phyloP scores from a whole-genome alignment of 2,888 invertebrate species.

The Drosophila nr. perissopoda region DNA sequence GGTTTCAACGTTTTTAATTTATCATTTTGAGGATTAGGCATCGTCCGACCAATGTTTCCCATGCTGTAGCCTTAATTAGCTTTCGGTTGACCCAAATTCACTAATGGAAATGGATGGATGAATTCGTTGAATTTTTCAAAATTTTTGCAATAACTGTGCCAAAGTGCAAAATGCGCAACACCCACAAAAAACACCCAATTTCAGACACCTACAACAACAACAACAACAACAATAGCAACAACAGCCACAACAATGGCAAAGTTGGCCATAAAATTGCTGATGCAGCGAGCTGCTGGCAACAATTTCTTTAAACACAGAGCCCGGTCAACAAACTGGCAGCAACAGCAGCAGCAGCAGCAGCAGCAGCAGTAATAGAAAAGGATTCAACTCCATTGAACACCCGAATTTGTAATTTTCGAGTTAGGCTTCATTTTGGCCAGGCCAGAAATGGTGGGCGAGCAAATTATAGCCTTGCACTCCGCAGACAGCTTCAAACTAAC shows the following conservation, averaged over 20 bases:
- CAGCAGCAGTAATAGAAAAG: constrained; percentile 68
- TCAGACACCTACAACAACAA: constrained; percentile 39
- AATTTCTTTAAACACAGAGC: constrained; percentile 75
- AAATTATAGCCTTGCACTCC: constrained; percentile 59
- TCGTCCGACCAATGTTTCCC: neutral
- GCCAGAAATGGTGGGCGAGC: constrained; percentile 65
- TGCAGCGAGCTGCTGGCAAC: constrained; percentile 63
- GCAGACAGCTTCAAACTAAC: constrained; percentile 6
- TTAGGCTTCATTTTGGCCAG: constrained; percentile 64
- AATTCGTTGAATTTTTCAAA: constrained; percentile 18
- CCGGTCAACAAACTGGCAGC: constrained; percentile 29
- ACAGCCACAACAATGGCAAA: constrained; percentile 6
- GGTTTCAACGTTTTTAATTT: neutral
- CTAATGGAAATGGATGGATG: constrained; percentile 7
- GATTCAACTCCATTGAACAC: constrained; percentile 70
- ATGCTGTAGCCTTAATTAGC: neutral
- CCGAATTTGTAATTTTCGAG: constrained; percentile 80
- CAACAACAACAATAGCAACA: constrained; percentile 15
- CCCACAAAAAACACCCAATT: constrained; percentile 50
- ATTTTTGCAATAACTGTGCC: constrained; percentile 67
- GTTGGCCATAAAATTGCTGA: constrained; percentile 60
- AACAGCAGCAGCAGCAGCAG: constrained; percentile 21
- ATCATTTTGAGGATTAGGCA: neutral
- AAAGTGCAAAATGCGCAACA: constrained; percentile 62
- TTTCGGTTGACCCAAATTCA: constrained; percentile 23